Percentiles rank a stretch among this genome's conserved stretches.
Conservation (phyloP, 2,113 vertebrate species). For the Chinchilla lanigera region DNA sequence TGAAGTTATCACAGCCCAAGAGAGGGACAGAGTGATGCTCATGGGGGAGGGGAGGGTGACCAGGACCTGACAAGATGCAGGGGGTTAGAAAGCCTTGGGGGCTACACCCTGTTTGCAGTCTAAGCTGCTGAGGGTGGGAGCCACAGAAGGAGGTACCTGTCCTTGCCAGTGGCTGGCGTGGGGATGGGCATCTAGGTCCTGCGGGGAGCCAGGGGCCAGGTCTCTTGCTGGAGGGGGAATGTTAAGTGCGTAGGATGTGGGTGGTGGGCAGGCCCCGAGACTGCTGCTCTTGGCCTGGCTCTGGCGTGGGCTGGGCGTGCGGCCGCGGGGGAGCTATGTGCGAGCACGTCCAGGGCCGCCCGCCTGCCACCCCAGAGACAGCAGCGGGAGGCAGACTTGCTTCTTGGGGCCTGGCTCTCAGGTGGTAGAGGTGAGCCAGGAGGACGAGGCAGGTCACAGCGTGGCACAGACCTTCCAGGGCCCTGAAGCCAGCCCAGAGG, state of each 20-base stretch:
- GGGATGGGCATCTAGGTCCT: background rate
- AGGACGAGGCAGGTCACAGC: background rate
- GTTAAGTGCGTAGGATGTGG: constrained; percentile 50
- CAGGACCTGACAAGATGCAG: background rate
- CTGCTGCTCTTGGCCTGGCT: constrained; percentile 68
- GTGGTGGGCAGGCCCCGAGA: constrained; percentile 60
- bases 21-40: background rate
- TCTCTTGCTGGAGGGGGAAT: background rate
- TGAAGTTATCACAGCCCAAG: background rate
- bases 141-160: background rate
- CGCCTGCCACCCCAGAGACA: background rate
- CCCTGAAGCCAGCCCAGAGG: background rate
- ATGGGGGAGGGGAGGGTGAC: fast-evolving
- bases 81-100: background rate
- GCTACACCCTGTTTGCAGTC: background rate
- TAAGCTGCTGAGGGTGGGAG: background rate
- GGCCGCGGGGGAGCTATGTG: constrained; percentile 58
- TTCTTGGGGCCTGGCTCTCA: background rate
- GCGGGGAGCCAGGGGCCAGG: background rate
- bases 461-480: background rate
- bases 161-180: background rate
- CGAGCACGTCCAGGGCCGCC: constrained; percentile 60
- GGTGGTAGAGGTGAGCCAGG: background rate
- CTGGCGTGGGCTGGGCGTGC: constrained; percentile 41
- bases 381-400: constrained; percentile 24